Conservation (phyloP, 2,888 invertebrate genomes). For the Eristalis tenax region DNA sequence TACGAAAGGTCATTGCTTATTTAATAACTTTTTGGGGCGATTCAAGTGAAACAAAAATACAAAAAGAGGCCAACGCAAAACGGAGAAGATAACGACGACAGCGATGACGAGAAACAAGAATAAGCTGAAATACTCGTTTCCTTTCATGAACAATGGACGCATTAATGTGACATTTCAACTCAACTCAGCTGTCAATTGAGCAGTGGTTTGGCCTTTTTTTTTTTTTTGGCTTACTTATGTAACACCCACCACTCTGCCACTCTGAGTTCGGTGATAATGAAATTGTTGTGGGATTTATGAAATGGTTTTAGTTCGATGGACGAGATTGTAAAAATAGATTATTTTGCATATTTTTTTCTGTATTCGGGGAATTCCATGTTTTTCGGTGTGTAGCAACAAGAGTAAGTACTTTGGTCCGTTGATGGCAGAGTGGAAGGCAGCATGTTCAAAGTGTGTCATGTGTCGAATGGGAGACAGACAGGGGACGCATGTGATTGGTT, state of each 20-base stretch:
- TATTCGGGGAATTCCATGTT: not conserved
- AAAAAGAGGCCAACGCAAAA: not conserved
- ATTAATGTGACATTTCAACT: slow-evolving; percentile 23
- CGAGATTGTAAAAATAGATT: not conserved
- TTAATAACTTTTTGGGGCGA: slow-evolving; percentile 28
- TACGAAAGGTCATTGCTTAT: slow-evolving; percentile 54
- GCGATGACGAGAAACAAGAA: not conserved
- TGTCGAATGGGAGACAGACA: not conserved
- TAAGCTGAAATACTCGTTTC: slow-evolving; percentile 4
- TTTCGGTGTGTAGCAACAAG: not conserved
- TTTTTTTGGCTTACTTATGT: not conserved
- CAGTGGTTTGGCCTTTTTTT: too few species aligned
- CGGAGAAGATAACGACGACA: not conserved
- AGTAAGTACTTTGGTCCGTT: not conserved
- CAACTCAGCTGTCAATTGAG: not conserved
- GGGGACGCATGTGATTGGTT: not conserved
- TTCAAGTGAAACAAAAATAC: not conserved
- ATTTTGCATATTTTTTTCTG: not conserved
- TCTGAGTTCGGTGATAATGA: not conserved
- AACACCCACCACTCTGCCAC: not conserved
- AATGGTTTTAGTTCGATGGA: not conserved
- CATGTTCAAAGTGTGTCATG: not conserved
- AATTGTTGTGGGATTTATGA: not conserved
- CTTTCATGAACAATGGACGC: slow-evolving; percentile 4
- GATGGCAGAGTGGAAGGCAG: not conserved